Conservation (phyloP, 2,113 vertebrate species). For the Merops nubicus region DNA sequence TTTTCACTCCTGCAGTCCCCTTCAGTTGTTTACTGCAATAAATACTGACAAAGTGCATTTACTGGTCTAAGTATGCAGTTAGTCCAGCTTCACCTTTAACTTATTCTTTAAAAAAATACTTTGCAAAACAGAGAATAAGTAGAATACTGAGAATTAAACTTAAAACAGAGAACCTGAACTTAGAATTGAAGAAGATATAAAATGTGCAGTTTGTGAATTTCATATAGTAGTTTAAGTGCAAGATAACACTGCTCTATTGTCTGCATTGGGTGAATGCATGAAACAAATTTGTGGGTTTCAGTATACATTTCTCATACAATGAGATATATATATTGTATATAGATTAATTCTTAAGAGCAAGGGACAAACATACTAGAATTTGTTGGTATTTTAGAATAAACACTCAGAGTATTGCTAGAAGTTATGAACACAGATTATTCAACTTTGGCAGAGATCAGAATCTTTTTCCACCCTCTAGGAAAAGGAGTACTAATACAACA, state of each 20-base stretch:
- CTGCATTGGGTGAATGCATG: neutral
- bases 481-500: neutral
- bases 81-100: neutral
- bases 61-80: neutral
- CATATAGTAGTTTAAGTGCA: neutral
- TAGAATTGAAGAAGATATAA: neutral
- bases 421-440: neutral
- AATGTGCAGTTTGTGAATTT: neutral
- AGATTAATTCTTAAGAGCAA: neutral
- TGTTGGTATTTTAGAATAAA: neutral
- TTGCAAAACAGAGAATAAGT: neutral
- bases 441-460: neutral
- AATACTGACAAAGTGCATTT: neutral
- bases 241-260: neutral
- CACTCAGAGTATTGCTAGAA: neutral
- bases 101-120: neutral
- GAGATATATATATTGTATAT: neutral
- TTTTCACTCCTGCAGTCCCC: neutral
- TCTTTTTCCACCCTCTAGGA: fast-evolving
- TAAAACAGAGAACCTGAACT: neutral
- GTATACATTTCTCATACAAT: fast-evolving
- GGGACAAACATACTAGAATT: neutral
- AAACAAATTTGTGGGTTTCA: neutral
- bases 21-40: slow-evolving; percentile 2
- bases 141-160: neutral